These are phyloP conservation scores for Erannis defoliaria DNA, from an alignment of 2,888 invertebrate genomes.

Conservation along the genomic window DNA sequence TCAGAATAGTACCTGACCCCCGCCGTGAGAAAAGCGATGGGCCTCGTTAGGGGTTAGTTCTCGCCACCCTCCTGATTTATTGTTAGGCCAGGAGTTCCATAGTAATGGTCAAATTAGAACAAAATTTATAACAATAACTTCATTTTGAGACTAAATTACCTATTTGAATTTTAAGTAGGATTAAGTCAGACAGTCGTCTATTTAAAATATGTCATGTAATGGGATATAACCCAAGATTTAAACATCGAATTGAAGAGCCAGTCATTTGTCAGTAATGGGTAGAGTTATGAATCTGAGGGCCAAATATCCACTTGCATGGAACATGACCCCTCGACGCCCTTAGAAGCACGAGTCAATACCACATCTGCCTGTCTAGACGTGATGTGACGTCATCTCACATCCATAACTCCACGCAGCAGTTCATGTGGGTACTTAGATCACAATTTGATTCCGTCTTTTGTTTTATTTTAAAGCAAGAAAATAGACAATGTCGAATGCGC, in stretches of 20 bases:
- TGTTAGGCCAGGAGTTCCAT: not conserved
- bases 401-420: conserved; percentile 36
- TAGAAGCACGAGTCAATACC: not conserved
- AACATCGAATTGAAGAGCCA: not conserved
- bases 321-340: conserved; percentile 13
- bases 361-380: conserved; percentile 41
- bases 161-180: not conserved
- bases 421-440: conserved; percentile 52
- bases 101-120: conserved; percentile 16
- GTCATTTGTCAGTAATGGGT: conserved; percentile 3
- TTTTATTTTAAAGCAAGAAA: conserved; percentile 52
- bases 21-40: conserved; percentile 8
- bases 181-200: not conserved
- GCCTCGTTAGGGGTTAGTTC: conserved; percentile 17
- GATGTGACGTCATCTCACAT: conserved; percentile 37
- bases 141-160: not conserved
- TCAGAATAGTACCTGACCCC: not conserved
- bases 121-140: not conserved
- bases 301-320: conserved; percentile 1
- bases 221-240: not conserved
- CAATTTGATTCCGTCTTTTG: conserved; percentile 41
- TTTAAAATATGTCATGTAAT: not conserved
- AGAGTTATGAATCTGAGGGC: not conserved
- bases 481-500: conserved; percentile 67
- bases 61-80: conserved; percentile 14